Evolutionary conservation across 1,140 invertebrate genomes (phyloP), one percentile per base, ranked within the genome.

Genomic region (Xylocopa sonorina): DNA sequence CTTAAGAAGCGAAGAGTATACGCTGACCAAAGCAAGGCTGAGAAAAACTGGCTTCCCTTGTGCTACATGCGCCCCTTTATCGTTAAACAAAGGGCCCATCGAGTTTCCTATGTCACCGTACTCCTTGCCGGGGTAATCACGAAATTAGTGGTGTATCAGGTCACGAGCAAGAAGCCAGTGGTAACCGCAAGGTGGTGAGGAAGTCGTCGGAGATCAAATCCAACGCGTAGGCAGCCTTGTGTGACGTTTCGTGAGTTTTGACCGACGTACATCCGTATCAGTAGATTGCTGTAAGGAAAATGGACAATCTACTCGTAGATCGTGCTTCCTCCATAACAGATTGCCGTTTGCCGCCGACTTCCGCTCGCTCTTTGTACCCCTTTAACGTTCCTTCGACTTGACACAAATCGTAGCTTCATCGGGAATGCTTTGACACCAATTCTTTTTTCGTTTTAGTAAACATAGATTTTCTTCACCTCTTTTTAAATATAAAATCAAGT

Each of bases 131-230:
- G 78, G 63, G 73, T 87, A 82, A 86, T 80, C 66, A 78, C 50
- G 83, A 81, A 87, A 87, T 87, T 87, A 87, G 80, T 64, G 82
- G 83, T 79, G 67, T 87, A 83, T 82, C 83, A 51, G 83, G 83
- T 74, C 84, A 78, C 55, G 80, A 63, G 3, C 16, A 41, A 69
- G 43, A 34, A 57, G 18, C 27, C 46, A 51, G 57, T 53, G 60
- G 74, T 85, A 80, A 85, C 86, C 85, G 68, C 85, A 88, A 76
- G 64, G 69, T 68, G 74, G 55, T n/a, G 29, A 85, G 82, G 82
- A 79, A 86, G 67, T 74, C 72, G 73, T 24, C 27, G 46, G 14
- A 85, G 83, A 86, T 85, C 69, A 80, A 81, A 83, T 81, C 75
- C 78, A 71, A 78, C 73, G 55, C 75, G 57, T 46, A 46, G 63